Conservation (phyloP, 35 echinoderm and acorn worm species). For the Strongylocentrotus purpuratus region DNA sequence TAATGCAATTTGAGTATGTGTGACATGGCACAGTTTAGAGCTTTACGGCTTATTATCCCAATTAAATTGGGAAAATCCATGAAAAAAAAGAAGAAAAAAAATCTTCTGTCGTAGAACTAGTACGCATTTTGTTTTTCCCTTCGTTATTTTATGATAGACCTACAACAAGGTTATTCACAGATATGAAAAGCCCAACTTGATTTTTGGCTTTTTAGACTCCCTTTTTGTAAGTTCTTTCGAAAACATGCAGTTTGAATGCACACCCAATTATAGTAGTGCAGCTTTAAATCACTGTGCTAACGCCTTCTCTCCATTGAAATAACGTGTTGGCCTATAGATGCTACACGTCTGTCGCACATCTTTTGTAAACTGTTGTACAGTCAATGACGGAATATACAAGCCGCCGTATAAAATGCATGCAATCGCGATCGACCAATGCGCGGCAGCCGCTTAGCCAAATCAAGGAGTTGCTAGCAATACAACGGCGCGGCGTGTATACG, state of each 20-base stretch:
- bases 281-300: slow-evolving; percentile 5
- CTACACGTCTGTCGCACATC: slow-evolving; percentile 21
- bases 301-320: neutral
- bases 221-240: neutral
- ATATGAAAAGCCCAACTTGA: too few species aligned
- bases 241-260: neutral
- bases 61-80: too few species aligned
- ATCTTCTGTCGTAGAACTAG: too few species aligned
- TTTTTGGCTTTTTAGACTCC: too few species aligned
- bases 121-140: too few species aligned
- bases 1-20: too few species aligned
- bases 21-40: too few species aligned
- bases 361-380: slow-evolving; percentile 8
- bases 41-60: too few species aligned
- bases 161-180: too few species aligned
- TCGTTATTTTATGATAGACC: too few species aligned
- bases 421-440: slow-evolving; percentile 19
- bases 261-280: neutral
- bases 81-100: too few species aligned
- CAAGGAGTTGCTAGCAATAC: neutral
- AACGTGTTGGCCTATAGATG: slow-evolving; percentile 23
- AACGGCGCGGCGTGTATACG: neutral
- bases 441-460: neutral
- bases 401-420: neutral
- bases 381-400: slow-evolving; percentile 36